These are phyloP conservation scores for Manis crassicaudata DNA, from an alignment of 2,797 vertebrate genomes.

Conservation along the genomic window DNA sequence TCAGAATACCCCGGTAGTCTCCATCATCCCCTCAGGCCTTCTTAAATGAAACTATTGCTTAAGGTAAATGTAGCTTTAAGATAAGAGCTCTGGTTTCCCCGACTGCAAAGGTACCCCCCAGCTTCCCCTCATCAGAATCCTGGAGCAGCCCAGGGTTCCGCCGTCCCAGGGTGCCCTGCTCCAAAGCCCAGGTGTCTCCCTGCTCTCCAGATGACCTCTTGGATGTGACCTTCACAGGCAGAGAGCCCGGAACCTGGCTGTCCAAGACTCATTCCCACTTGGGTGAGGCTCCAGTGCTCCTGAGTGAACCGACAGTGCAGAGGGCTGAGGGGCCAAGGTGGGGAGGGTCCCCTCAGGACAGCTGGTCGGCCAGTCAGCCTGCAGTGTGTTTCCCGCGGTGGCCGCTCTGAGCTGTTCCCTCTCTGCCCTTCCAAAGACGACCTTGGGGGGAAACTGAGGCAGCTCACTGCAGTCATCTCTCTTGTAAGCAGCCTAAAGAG, in stretches of 20 bases:
- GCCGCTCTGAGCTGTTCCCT: not conserved
- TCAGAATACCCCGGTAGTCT: not conserved
- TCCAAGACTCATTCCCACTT: fast-evolving
- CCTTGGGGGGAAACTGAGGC: not conserved
- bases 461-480: not conserved
- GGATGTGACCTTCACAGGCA: not conserved
- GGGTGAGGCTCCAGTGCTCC: not conserved
- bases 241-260: not conserved
- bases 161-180: not conserved
- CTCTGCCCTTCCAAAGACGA: not conserved
- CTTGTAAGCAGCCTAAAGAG: not conserved
- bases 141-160: not conserved
- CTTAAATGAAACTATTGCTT: not conserved
- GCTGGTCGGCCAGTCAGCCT: not conserved
- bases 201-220: not conserved
- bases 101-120: fast-evolving
- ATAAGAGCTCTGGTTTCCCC: not conserved
- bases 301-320: not conserved
- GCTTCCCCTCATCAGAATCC: not conserved
- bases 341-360: not conserved
- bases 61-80: not conserved
- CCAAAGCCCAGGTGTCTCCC: not conserved
- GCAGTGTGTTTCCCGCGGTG: no score
- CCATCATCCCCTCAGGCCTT: not conserved
- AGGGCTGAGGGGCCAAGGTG: not conserved